Evolutionary conservation across 2,797 vertebrate species (phyloP).

Genomic region (Benthosema pterotum): DNA sequence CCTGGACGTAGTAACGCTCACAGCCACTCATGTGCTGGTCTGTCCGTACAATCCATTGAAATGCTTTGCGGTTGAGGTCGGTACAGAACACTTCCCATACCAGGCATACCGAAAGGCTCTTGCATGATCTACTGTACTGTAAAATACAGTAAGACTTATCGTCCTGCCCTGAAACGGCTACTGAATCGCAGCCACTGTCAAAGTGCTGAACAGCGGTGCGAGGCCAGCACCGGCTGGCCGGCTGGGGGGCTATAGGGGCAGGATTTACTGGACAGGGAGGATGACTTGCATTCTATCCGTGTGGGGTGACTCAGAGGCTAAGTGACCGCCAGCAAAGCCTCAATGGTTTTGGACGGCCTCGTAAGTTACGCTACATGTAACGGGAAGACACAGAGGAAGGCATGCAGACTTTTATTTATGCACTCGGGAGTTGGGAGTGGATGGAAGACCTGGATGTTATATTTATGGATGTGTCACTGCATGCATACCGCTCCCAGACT

Average conservation of each 20-base stretch:
- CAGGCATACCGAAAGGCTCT: no score
- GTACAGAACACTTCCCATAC: no score
- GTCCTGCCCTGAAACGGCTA: slow-evolving; percentile 31
- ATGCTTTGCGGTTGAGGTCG: no score
- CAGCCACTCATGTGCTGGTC: no score
- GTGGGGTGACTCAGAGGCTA: slow-evolving; percentile 57
- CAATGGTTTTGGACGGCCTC: slow-evolving; percentile 62
- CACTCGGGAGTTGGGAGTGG: slow-evolving; percentile 16
- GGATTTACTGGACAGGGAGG: slow-evolving; percentile 44
- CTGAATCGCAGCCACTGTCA: slow-evolving; percentile 52
- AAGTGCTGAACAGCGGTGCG: slow-evolving; percentile 58
- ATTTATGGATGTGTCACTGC: slow-evolving; percentile 37
- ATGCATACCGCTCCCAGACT: slow-evolving; percentile 20
- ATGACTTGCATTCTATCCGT: slow-evolving; percentile 55
- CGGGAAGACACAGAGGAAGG: slow-evolving; percentile 45
- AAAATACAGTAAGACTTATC: no score
- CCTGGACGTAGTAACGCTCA: no score
- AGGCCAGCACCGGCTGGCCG: slow-evolving; percentile 36
- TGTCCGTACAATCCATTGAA: no score
- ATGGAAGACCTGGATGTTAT: slow-evolving; percentile 43
- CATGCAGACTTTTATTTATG: slow-evolving; percentile 54
- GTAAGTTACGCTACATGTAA: slow-evolving; percentile 56
- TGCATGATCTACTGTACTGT: no score
- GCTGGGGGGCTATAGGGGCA: slow-evolving; percentile 59
- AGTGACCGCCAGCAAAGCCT: slow-evolving; percentile 42